phyloP scores from a whole-genome alignment of 2,113 vertebrate genomes.

The Macroglossus sobrinus region DNA sequence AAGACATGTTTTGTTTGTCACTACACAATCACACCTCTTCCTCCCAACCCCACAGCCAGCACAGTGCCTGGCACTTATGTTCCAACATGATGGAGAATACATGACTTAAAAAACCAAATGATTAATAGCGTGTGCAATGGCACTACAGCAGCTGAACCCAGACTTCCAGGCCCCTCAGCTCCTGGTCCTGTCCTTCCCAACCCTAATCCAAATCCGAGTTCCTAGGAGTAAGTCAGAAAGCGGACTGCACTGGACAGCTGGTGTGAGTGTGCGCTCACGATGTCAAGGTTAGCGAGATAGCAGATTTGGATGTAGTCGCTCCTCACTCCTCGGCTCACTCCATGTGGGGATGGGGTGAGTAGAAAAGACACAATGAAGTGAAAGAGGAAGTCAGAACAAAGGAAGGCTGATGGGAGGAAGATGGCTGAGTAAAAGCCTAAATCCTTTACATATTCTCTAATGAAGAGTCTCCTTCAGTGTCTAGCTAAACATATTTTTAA shows the following conservation, averaged over 20 bases:
- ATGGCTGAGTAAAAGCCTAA: not conserved
- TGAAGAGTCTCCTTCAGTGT: not conserved
- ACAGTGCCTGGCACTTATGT: not conserved
- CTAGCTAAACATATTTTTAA: not conserved
- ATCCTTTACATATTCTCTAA: not conserved
- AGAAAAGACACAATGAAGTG: not conserved
- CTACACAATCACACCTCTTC: not conserved
- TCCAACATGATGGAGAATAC: rapidly evolving
- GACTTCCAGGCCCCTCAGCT: not conserved
- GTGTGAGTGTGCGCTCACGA: not conserved
- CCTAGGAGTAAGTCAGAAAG: not conserved
- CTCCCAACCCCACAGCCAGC: not conserved
- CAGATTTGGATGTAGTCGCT: rapidly evolving
- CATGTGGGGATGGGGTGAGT: not conserved
- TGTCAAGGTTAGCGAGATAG: not conserved
- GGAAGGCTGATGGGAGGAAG: not conserved
- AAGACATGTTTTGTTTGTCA: not conserved
- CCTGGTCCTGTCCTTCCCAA: not conserved
- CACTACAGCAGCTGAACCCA: not conserved
- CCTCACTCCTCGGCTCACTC: not conserved
- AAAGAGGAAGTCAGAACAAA: not conserved
- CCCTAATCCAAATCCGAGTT: not conserved
- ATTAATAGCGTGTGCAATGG: rapidly evolving
- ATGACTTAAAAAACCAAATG: not conserved
- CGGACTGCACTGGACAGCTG: rapidly evolving